phyloP scores from a whole-genome alignment of 2,797 vertebrate genomes.

The Gymnopithys bicolor region DNA sequence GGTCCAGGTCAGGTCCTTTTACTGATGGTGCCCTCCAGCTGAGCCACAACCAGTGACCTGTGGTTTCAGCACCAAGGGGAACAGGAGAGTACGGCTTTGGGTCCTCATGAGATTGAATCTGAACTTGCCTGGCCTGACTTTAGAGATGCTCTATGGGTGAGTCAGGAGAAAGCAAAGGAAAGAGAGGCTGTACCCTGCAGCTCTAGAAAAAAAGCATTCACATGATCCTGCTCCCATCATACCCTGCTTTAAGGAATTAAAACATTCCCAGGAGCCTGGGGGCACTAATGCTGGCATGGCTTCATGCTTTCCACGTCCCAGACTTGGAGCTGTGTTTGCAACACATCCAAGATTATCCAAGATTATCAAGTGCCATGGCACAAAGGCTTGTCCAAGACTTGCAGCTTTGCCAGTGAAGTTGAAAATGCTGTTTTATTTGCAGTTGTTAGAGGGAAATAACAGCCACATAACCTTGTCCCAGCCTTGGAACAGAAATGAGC shows the following conservation, averaged over 20 bases:
- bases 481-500: background rate
- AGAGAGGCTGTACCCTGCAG: background rate
- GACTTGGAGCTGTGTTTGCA: background rate
- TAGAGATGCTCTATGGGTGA: background rate
- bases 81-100: background rate
- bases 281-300: background rate
- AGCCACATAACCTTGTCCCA: background rate
- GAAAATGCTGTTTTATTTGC: background rate
- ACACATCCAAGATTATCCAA: background rate
- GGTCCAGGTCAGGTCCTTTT: background rate
- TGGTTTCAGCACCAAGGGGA: background rate
- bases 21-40: background rate
- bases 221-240: background rate
- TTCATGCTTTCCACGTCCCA: background rate
- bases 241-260: background rate
- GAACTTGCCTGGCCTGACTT: background rate
- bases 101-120: background rate
- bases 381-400: background rate
- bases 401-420: background rate
- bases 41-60: background rate
- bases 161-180: background rate
- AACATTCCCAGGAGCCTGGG: accelerated
- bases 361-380: accelerated
- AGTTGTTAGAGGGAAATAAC: background rate
- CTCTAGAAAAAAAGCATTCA: background rate